Evolutionary conservation across 2,888 invertebrate genomes (phyloP).

Genomic region (Andricus quercusramuli): DNA sequence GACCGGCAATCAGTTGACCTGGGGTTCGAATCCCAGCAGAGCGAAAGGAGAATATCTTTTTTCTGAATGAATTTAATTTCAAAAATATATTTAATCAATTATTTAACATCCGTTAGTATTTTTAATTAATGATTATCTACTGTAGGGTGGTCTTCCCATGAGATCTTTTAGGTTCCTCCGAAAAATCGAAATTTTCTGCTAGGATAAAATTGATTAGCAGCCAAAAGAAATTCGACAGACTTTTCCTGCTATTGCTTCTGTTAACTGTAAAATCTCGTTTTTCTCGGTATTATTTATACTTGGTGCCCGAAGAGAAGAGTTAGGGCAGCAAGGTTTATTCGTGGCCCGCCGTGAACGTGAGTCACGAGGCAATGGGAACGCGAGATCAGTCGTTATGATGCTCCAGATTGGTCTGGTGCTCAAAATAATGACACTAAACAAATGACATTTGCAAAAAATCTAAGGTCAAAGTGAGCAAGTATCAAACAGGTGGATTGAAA

Average conservation of each 20-base stretch:
- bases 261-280: slow-evolving; percentile 17
- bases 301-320: slow-evolving; percentile 43
- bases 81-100: no score
- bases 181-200: neutral
- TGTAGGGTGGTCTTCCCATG: no score
- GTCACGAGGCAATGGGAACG: slow-evolving; percentile 47
- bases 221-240: neutral
- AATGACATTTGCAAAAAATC: slow-evolving; percentile 38
- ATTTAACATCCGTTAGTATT: no score
- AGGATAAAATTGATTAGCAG: neutral
- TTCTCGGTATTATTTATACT: slow-evolving; percentile 49
- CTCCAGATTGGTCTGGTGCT: slow-evolving; percentile 41
- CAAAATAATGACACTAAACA: slow-evolving; percentile 36
- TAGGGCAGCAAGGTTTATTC: slow-evolving; percentile 50
- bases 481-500: neutral
- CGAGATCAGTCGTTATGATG: slow-evolving; percentile 38
- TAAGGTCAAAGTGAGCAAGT: slow-evolving; percentile 25
- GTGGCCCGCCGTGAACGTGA: slow-evolving; percentile 48
- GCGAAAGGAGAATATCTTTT: no score
- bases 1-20: no score
- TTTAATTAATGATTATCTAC: no score
- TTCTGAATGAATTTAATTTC: no score
- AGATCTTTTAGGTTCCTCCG: no score
- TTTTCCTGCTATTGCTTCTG: neutral
- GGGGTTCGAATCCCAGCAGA: no score